phyloP scores from a whole-genome alignment of 2,888 invertebrate genomes.

The Deladenus siricidicola region DNA sequence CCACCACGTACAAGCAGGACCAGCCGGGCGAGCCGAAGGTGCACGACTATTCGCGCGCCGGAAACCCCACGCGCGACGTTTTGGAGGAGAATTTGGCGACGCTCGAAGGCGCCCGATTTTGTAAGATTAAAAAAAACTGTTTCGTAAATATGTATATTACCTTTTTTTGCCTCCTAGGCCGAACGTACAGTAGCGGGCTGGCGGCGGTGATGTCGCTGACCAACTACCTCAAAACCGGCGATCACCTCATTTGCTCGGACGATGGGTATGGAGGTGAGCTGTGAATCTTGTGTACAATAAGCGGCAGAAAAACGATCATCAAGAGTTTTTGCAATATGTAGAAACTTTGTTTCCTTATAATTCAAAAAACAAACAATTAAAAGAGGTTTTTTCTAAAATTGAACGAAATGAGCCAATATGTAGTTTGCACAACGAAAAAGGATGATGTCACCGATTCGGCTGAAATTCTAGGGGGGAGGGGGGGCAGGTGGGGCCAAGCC shows the following conservation, averaged over 20 bases:
- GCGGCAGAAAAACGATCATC: no score
- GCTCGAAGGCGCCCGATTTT: slow-evolving; percentile 78
- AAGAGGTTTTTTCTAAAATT: no score
- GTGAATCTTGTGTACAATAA: no score
- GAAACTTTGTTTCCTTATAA: background rate
- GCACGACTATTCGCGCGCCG: slow-evolving; percentile 57
- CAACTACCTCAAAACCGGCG: slow-evolving; percentile 71
- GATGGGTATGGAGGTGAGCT: slow-evolving; percentile 83
- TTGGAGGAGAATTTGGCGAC: slow-evolving; percentile 81
- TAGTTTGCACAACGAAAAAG: no score
- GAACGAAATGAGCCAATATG: no score
- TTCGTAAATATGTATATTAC: background rate
- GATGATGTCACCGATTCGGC: no score
- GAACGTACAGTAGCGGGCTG: slow-evolving; percentile 76
- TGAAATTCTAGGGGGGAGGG: no score
- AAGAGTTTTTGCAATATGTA: background rate
- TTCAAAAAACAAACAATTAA: background rate
- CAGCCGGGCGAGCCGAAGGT: slow-evolving; percentile 75
- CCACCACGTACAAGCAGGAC: slow-evolving; percentile 85
- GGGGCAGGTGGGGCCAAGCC: no score
- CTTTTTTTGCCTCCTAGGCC: no score
- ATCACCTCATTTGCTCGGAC: slow-evolving; percentile 80
- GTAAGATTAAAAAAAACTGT: slow-evolving; percentile 49
- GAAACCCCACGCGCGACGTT: slow-evolving; percentile 82
- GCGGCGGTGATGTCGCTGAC: slow-evolving; percentile 70